Percentiles rank a stretch among this genome's conserved stretches.
Evolutionary conservation across 2,888 invertebrate genomes (phyloP).

Genomic region (Argyresthia albistria): DNA sequence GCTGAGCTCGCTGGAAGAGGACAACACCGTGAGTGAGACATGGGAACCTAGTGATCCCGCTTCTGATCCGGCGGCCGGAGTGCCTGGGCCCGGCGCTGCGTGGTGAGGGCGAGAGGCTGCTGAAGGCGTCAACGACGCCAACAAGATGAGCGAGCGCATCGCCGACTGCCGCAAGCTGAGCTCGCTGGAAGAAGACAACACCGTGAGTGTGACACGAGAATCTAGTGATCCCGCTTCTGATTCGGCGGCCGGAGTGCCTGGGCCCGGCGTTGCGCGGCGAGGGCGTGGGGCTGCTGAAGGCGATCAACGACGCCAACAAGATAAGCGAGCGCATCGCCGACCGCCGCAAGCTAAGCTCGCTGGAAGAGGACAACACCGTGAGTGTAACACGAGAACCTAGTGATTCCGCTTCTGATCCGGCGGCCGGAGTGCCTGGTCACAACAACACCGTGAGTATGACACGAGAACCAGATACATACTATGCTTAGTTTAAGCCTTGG

Average conservation of each 20-base stretch:
- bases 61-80: conserved; percentile 97
- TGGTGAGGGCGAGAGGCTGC: conserved; percentile 97
- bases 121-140: conserved; percentile 96
- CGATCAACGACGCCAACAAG: conserved; percentile 97
- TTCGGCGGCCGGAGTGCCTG: conserved; percentile 97
- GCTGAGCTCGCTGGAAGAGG: conserved; percentile 85
- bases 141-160: conserved; percentile 95
- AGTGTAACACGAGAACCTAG: conserved; percentile 87
- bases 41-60: conserved; percentile 97
- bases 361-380: conserved; percentile 46
- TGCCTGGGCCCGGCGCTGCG: conserved; percentile 98
- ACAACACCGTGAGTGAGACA: conserved; percentile 42
- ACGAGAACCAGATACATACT: no score
- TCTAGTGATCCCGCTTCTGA: conserved; percentile 96
- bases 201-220: conserved; percentile 89
- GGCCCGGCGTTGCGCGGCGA: conserved; percentile 98
- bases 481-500: no score
- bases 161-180: conserved; percentile 86
- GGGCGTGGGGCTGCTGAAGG: conserved; percentile 95
- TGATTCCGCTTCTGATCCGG: conserved; percentile 96
- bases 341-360: conserved; percentile 84
- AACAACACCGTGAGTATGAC: no score
- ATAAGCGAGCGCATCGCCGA: conserved; percentile 94
- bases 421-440: conserved; percentile 98
- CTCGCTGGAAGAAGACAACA: conserved; percentile 80